Evolutionary conservation across 2,113 vertebrate species (phyloP).

Genomic region (Gallinago jamesoni): DNA sequence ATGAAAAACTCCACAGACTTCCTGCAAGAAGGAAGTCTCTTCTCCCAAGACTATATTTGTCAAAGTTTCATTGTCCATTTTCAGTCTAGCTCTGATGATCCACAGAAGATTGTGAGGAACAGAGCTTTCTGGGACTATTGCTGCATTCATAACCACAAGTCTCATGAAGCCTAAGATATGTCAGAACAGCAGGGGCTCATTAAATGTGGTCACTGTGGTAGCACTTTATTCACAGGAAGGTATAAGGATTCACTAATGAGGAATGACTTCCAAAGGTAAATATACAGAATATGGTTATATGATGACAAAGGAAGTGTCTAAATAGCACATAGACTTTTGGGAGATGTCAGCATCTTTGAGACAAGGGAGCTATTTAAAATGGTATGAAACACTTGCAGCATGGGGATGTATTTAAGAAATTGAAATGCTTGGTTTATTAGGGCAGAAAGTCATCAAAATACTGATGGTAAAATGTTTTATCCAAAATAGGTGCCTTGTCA

Average conservation of each 20-base stretch:
- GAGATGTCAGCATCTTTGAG: neutral
- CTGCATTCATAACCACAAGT: neutral
- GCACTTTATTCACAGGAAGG: neutral
- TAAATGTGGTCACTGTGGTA: neutral
- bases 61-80: neutral
- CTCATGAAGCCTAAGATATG: neutral
- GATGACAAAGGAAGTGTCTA: neutral
- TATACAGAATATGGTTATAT: neutral
- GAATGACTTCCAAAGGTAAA: neutral
- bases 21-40: neutral
- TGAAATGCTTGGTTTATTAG: neutral
- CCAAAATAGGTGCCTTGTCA: neutral
- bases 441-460: neutral
- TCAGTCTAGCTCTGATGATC: neutral
- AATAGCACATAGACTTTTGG: neutral
- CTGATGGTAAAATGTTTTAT: neutral
- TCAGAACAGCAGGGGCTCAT: conserved; percentile 34
- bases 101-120: neutral
- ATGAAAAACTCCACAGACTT: neutral
- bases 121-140: neutral
- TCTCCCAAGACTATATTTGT: neutral
- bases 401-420: neutral
- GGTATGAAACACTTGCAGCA: neutral
- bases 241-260: neutral
- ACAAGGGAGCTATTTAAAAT: neutral